Evolutionary conservation across 2,888 invertebrate genomes (phyloP).

Genomic region (Galerucella pusilla): DNA sequence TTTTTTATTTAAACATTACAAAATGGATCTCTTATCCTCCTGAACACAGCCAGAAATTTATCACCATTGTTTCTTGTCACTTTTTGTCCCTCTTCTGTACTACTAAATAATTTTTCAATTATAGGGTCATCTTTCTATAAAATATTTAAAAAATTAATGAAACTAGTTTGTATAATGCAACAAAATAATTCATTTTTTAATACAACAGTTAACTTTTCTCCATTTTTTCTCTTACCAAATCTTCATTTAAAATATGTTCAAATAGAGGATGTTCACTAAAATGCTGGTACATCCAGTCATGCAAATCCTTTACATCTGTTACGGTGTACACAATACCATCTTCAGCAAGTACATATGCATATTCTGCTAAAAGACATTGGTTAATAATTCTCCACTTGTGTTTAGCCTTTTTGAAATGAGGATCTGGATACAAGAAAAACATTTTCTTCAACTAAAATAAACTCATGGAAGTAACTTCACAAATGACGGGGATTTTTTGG

Average conservation of each 20-base stretch:
- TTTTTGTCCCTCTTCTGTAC: conserved; percentile 98
- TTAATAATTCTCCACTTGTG: conserved; percentile 99
- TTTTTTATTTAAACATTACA: conserved; percentile 21
- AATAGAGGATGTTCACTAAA: conserved; percentile 92
- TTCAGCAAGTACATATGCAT: conserved; percentile 91
- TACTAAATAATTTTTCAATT: conserved; percentile 88
- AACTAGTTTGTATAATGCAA: neutral
- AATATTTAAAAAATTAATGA: conserved; percentile 23
- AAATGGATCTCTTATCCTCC: conserved; percentile 71
- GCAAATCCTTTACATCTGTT: conserved; percentile 96
- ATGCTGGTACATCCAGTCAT: conserved; percentile 97
- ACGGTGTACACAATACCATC: conserved; percentile 94
- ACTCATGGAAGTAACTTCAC: conserved; percentile 17
- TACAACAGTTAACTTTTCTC: no score
- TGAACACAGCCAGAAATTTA: conserved; percentile 92
- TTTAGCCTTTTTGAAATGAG: conserved; percentile 98
- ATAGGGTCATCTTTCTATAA: conserved; percentile 84
- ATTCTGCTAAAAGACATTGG: conserved; percentile 91
- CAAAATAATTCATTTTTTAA: neutral
- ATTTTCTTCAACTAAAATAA: conserved; percentile 87
- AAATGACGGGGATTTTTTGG: neutral
- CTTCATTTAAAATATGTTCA: conserved; percentile 76
- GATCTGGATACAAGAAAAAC: conserved; percentile 99
- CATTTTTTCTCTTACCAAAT: conserved; percentile 72
- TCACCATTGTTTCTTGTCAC: conserved; percentile 94